Evolutionary conservation across 2,888 invertebrate species (phyloP), one percentile per base, ranked within the genome.

Genomic region (Agonopterix subpropinquella): DNA sequence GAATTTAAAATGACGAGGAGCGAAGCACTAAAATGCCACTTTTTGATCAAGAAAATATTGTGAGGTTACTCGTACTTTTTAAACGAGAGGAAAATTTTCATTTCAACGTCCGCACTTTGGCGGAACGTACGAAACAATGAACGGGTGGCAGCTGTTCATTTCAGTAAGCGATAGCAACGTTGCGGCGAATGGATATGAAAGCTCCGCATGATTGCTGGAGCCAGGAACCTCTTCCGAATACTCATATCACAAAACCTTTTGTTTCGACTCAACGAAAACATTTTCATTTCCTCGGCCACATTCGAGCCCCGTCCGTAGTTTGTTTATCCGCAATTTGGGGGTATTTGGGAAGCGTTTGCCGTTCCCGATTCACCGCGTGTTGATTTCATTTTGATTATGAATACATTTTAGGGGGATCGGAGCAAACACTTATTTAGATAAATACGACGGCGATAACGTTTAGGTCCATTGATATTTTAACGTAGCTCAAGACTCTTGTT

Each of bases 91-190:
- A 52, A 56, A 66, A 65, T 64, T 67, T 62, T 64, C 67, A 70
- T 65, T 68, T 62, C 60, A 58, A 57, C 58, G 57, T 54, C 62
- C 63, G 58, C 65, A 65, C 66, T 72, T 70, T 70, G 62, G 61
- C 60, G 60, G 60, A 62, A 59, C 64, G 59, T 55, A 64, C 63
- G 62, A 73, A 73, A 78, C 73, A 80, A 77, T 75, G 73, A 72
- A 66, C 61, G 66, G 53, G 61, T 64, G 71, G 61, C 73, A 73
- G 73, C 65, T 77, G 75, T 75, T 77, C 77, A 71, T 73, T 76
- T 67, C 62, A 64, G 72, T 76, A 76, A 77, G 71, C 77, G 76
- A 73, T 73, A 71, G 65, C 64, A 57, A 54, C 59, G 62, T 59
- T 62, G 62, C 61, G 58, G 54, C 43, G 64, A 73, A 67, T 70